phyloP scores from a whole-genome alignment of 2,888 invertebrate species.

The Baccha elongata region DNA sequence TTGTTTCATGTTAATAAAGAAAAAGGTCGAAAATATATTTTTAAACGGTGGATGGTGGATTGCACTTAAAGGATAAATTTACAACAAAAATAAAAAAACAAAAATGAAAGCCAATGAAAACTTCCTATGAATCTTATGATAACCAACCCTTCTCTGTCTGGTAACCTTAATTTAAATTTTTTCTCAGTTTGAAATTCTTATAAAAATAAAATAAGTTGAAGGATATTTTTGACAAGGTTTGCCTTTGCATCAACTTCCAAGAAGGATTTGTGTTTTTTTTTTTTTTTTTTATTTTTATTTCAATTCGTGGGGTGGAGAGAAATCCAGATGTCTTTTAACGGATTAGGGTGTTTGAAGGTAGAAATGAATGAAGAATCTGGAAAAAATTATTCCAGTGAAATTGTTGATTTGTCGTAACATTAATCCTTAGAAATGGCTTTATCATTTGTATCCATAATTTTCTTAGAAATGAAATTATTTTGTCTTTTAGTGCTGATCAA shows the following conservation, averaged over 20 bases:
- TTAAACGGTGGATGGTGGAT: slow-evolving; percentile 37
- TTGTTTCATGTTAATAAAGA: slow-evolving; percentile 38
- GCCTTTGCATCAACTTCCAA: not conserved
- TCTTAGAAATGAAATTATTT: not conserved
- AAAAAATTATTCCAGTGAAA: not conserved
- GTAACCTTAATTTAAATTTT: slow-evolving; percentile 19
- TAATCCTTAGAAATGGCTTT: not conserved
- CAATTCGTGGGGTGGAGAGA: not conserved
- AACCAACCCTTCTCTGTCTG: not conserved
- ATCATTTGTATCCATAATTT: not conserved
- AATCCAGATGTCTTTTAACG: not conserved
- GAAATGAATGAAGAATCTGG: not conserved
- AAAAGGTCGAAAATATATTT: slow-evolving; percentile 39
- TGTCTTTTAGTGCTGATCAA: not conserved
- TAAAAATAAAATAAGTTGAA: not conserved
- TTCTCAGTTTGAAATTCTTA: not conserved
- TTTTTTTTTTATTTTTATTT: not conserved
- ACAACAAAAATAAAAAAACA: not conserved
- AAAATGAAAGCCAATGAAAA: slow-evolving; percentile 13
- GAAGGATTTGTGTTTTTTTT: slow-evolving; percentile 6
- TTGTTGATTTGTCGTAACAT: not conserved
- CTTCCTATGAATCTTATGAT: slow-evolving; percentile 15
- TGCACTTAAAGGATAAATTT: slow-evolving; percentile 32
- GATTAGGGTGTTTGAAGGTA: not conserved
- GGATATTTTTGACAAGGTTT: slow-evolving; percentile 10